Percentiles rank a stretch among this genome's conserved stretches.
These are phyloP conservation scores for Oscheius myriophilus DNA, from an alignment of 2,888 invertebrate species.

Conservation along the genomic window DNA sequence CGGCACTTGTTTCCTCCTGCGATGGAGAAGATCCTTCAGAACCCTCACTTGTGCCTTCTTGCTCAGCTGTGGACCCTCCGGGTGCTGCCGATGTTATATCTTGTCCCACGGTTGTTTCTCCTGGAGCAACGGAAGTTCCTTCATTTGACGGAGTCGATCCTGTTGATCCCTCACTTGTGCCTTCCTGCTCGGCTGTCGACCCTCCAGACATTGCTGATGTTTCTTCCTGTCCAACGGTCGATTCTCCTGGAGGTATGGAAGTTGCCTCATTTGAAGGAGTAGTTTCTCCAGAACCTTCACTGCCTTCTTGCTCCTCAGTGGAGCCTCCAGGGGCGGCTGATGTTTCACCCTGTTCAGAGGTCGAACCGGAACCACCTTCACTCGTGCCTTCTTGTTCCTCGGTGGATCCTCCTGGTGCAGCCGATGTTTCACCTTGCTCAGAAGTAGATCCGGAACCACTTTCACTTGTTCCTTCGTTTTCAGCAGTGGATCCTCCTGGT, in stretches of 20 bases:
- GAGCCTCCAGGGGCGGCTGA: background rate
- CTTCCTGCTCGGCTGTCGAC: no score
- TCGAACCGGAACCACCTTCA: background rate
- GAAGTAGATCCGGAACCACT: background rate
- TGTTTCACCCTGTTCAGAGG: slow-evolving; percentile 1
- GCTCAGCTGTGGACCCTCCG: background rate
- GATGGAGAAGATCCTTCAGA: no score
- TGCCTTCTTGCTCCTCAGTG: background rate
- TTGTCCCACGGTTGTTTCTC: background rate
- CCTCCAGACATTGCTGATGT: no score
- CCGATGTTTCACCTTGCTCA: background rate
- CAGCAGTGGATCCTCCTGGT: background rate
- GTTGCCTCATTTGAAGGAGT: background rate
- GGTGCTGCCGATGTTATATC: background rate
- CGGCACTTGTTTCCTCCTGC: no score
- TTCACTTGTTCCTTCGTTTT: background rate
- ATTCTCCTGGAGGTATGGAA: background rate
- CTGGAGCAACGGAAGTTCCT: slow-evolving; percentile 1
- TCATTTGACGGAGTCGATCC: background rate
- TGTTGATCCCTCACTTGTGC: no score
- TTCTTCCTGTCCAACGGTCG: background rate
- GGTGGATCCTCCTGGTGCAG: background rate
- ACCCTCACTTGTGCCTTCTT: no score
- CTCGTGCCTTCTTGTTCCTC: background rate
- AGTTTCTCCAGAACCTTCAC: background rate